A percentile compares a stretch with the other conserved stretches of the same genome.
Evolutionary conservation across 2,113 vertebrate species (phyloP).

Genomic region (Trichechus manatus): DNA sequence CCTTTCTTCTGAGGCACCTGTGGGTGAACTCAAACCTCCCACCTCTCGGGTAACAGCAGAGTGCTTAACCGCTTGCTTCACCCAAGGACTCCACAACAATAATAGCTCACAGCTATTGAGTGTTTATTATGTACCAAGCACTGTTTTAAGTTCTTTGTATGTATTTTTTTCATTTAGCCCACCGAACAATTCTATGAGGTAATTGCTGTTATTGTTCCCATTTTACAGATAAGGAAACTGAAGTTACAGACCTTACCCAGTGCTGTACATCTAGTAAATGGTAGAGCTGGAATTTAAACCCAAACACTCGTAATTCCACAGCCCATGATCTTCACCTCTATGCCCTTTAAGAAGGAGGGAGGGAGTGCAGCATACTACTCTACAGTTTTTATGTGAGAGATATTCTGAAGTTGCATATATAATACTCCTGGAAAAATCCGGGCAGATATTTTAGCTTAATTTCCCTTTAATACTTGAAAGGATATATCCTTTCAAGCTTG

Average conservation of each 20-base stretch:
- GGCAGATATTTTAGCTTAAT: constrained; percentile 8
- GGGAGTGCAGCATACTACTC: neutral
- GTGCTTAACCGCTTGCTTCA: neutral
- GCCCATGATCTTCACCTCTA: neutral
- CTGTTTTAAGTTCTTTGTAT: neutral
- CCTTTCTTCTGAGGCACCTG: neutral
- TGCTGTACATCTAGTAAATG: neutral
- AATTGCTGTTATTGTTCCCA: neutral
- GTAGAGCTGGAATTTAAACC: neutral
- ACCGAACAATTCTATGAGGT: neutral
- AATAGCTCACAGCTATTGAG: neutral
- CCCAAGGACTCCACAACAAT: neutral
- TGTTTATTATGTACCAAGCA: neutral
- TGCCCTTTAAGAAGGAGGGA: neutral
- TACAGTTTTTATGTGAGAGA: neutral
- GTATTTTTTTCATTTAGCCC: neutral
- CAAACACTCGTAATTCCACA: neutral
- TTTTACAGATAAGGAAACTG: too few relatives aligned
- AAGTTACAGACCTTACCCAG: too few relatives aligned
- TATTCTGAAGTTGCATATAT: neutral
- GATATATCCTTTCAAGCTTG: neutral
- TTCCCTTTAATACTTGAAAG: neutral
- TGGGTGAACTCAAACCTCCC: neutral
- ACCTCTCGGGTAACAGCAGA: neutral
- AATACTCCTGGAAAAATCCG: neutral